Evolutionary conservation across 2,113 vertebrate species (phyloP).

Genomic region (Harpagus bidentatus): DNA sequence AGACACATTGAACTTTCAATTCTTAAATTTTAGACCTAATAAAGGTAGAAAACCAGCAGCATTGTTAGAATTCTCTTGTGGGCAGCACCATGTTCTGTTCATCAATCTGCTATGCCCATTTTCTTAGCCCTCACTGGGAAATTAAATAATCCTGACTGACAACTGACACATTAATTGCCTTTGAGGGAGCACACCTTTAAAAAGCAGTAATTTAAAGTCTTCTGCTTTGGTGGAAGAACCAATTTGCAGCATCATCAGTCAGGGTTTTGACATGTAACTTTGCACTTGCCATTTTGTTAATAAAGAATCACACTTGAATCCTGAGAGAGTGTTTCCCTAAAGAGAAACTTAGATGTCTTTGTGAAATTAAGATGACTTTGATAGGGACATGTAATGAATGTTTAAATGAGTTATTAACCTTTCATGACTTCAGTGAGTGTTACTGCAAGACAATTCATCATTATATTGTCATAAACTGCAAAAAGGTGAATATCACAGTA

Average conservation of each 20-base stretch:
- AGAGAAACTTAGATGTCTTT: conserved; percentile 59
- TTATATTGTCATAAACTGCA: conserved; percentile 1
- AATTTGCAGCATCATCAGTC: conserved; percentile 63
- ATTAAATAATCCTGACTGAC: conserved; percentile 68
- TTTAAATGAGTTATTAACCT: conserved; percentile 70
- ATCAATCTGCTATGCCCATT: conserved; percentile 20
- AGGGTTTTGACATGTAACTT: conserved; percentile 59
- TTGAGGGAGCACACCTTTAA: conserved; percentile 62
- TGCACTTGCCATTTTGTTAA: conserved; percentile 60
- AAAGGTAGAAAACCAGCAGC: neutral
- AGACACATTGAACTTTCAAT: neutral
- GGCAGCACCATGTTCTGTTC: neutral
- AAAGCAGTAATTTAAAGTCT: conserved; percentile 59
- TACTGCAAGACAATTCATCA: conserved; percentile 31
- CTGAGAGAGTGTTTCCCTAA: conserved; percentile 59
- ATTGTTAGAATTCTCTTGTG: neutral
- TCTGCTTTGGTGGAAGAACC: conserved; percentile 50
- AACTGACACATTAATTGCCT: conserved; percentile 62
- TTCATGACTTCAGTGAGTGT: conserved; percentile 34
- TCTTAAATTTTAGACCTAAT: neutral
- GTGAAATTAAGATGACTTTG: conserved; percentile 68
- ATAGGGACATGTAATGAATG: conserved; percentile 57
- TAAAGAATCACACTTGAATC: conserved; percentile 55
- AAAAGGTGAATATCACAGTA: conserved; percentile 34
- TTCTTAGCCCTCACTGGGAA: conserved; percentile 34